Conservation (phyloP, 92 coral and sea anemone species). For the Phenganax marumi region DNA sequence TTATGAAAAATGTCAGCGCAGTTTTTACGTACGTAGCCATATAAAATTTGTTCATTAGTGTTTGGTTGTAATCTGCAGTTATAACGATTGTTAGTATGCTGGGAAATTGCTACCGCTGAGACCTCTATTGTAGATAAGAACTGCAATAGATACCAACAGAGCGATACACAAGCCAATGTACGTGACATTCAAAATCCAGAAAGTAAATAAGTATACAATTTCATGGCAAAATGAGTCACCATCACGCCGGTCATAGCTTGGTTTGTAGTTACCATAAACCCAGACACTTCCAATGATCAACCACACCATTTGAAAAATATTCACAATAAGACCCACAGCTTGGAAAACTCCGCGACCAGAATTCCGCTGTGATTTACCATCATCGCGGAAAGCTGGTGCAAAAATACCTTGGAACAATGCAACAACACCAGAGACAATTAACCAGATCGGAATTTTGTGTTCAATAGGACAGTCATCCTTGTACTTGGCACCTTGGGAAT, state of each 20-base stretch:
- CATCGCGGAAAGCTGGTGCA: slow-evolving; percentile 59
- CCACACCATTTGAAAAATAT: slow-evolving; percentile 85
- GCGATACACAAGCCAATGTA: slow-evolving; percentile 58
- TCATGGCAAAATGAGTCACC: slow-evolving; percentile 52
- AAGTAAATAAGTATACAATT: slow-evolving; percentile 86
- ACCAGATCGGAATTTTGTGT: slow-evolving; percentile 82
- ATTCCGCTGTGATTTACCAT: slow-evolving; percentile 37
- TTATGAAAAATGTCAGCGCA: too few species aligned
- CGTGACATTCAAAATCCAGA: slow-evolving; percentile 84
- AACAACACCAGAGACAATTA: slow-evolving; percentile 88
- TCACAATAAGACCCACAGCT: slow-evolving; percentile 62
- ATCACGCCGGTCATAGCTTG: background rate
- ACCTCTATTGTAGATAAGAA: slow-evolving; percentile 24
- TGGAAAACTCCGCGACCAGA: slow-evolving; percentile 39
- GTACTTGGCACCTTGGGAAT: slow-evolving; percentile 76
- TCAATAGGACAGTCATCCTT: slow-evolving; percentile 75
- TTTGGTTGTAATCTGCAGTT: too few species aligned
- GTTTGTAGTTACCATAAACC: slow-evolving; percentile 76
- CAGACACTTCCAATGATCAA: slow-evolving; percentile 91
- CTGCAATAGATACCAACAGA: slow-evolving; percentile 4
- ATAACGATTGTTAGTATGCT: background rate
- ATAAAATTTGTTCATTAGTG: too few species aligned
- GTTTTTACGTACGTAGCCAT: too few species aligned
- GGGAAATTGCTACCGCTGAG: background rate
- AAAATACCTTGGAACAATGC: slow-evolving; percentile 80